These are phyloP conservation scores for Crotalus viridis DNA, from an alignment of 2,113 vertebrate genomes.

Conservation along the genomic window DNA sequence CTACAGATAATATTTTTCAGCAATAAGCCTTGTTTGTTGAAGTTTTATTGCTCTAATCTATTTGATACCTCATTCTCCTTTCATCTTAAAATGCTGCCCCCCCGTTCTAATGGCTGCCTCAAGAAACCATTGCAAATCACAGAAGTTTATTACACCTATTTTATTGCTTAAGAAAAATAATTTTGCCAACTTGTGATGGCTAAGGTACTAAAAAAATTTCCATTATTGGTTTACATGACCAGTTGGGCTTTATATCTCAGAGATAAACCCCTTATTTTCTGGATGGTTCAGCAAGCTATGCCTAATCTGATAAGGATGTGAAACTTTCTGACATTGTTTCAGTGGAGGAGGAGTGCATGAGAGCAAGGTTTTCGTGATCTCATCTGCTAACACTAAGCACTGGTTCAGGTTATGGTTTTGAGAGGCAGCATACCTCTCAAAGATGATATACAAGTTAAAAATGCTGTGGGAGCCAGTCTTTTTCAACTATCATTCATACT, in stretches of 20 bases:
- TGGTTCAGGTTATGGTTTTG: not conserved
- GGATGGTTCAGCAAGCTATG: not conserved
- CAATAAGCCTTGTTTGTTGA: not conserved
- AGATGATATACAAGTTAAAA: not conserved
- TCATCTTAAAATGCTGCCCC: not conserved
- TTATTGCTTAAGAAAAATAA: not conserved
- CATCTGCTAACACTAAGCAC: not conserved
- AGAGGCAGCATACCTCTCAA: not conserved
- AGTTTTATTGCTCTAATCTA: not conserved
- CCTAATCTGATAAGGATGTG: not conserved
- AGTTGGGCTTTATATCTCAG: not conserved
- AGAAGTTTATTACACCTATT: not conserved
- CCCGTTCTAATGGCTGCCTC: not conserved
- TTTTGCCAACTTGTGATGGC: not conserved
- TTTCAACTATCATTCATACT: conserved; percentile 8
- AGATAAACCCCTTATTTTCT: not conserved
- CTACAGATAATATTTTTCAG: not conserved
- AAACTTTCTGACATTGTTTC: not conserved
- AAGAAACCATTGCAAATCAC: not conserved
- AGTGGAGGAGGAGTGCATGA: not conserved
- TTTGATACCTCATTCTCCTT: not conserved
- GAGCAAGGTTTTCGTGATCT: not conserved
- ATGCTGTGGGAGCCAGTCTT: not conserved
- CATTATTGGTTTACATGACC: not conserved
- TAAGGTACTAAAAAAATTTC: not conserved